These are phyloP conservation scores for Brachyalestes nurse DNA, from an alignment of 2,797 vertebrate genomes.

Conservation along the genomic window DNA sequence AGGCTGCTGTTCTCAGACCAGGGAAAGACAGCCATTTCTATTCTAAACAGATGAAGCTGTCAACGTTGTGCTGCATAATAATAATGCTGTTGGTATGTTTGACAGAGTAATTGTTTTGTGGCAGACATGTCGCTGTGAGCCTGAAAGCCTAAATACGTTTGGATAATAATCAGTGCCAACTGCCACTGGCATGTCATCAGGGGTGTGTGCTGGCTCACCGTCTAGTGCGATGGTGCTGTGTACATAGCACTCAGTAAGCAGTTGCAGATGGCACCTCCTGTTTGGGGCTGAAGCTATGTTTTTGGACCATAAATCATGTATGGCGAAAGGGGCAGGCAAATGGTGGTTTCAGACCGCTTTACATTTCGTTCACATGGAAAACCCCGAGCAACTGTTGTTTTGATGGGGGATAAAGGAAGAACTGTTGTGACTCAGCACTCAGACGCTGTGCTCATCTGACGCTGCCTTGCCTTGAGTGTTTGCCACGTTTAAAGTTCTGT, in stretches of 20 bases:
- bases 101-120: slow-evolving; percentile 68
- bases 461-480: slow-evolving; percentile 1
- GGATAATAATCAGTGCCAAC: slow-evolving; percentile 71
- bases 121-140: slow-evolving; percentile 61
- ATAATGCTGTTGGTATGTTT: slow-evolving; percentile 13
- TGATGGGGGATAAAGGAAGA: neutral
- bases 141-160: slow-evolving; percentile 65
- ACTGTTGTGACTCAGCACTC: neutral
- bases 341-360: neutral
- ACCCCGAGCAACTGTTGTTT: neutral
- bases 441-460: neutral
- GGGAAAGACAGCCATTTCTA: neutral
- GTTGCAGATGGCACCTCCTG: slow-evolving; percentile 28
- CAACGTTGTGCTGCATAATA: slow-evolving; percentile 9
- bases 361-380: neutral
- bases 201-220: slow-evolving; percentile 30
- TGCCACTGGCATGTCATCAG: slow-evolving; percentile 63
- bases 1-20: neutral
- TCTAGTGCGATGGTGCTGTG: slow-evolving; percentile 18
- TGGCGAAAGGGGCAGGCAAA: neutral
- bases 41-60: slow-evolving; percentile 18
- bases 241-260: slow-evolving; percentile 22
- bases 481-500: neutral
- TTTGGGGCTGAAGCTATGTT: neutral
- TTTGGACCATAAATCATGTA: slow-evolving; percentile 14